phyloP scores from a whole-genome alignment of 2,113 vertebrate species.

The Macheiramphus alcinus region DNA sequence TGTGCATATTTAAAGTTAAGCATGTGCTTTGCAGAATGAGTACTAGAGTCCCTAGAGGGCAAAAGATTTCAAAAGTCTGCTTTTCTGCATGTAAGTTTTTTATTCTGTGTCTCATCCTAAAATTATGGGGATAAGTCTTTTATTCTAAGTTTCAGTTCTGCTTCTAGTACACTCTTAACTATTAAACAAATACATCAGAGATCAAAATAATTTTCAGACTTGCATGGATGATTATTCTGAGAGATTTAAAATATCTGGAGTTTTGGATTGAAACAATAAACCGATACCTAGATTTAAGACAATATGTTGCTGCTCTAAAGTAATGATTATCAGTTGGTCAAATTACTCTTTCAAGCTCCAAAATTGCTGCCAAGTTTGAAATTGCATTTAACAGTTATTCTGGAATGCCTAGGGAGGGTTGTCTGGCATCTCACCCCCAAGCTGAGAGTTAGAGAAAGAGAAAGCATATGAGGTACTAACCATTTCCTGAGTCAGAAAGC shows the following conservation, averaged over 20 bases:
- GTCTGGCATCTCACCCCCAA: background rate
- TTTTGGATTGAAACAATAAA: background rate
- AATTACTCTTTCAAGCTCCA: background rate
- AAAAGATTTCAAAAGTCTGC: background rate
- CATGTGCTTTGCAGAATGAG: background rate
- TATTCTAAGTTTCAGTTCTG: background rate
- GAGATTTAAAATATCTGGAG: background rate
- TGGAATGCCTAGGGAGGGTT: background rate
- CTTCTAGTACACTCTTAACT: background rate
- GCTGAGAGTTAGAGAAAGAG: background rate
- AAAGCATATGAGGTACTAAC: background rate
- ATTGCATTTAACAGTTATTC: background rate
- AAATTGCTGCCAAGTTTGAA: background rate
- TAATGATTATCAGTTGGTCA: background rate
- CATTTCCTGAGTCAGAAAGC: background rate
- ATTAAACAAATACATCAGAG: background rate
- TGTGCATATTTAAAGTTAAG: background rate
- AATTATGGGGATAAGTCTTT: background rate
- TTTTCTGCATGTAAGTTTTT: background rate
- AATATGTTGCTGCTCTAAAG: background rate
- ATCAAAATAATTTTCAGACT: background rate
- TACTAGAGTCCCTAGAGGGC: background rate
- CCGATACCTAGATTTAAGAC: background rate
- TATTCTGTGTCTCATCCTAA: background rate
- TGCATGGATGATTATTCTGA: background rate